These are phyloP conservation scores for Chrysomallon squamiferum DNA, from an alignment of 1,140 invertebrate genomes.

Conservation along the genomic window DNA sequence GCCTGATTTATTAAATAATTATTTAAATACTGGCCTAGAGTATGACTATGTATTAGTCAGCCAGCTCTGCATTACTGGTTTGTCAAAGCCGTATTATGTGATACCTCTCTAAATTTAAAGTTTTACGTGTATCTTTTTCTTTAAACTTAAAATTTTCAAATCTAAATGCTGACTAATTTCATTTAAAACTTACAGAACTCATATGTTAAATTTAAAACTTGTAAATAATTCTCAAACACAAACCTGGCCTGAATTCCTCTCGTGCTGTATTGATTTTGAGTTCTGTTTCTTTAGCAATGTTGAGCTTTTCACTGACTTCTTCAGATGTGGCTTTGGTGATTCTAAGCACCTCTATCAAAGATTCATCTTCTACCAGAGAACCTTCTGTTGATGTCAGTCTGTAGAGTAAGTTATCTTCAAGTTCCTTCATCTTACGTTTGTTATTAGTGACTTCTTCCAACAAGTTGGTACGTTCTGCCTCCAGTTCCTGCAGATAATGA, in stretches of 20 bases:
- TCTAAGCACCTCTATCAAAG: slow-evolving; percentile 88
- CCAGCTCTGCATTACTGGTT: too few relatives aligned
- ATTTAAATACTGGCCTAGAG: too few relatives aligned
- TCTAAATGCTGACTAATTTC: too few relatives aligned
- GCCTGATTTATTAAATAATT: too few relatives aligned
- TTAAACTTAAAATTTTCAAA: too few relatives aligned
- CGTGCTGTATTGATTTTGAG: slow-evolving; percentile 92
- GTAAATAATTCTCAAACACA: too few relatives aligned
- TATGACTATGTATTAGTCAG: too few relatives aligned
- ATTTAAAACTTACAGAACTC: too few relatives aligned
- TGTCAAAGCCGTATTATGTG: too few relatives aligned
- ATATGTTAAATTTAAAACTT: too few relatives aligned
- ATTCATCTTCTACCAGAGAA: slow-evolving; percentile 94
- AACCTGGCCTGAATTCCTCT: slow-evolving; percentile 88
- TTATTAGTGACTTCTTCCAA: slow-evolving; percentile 96
- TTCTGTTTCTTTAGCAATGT: slow-evolving; percentile 90
- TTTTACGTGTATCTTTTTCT: too few relatives aligned
- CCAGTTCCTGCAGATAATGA: slow-evolving; percentile 77
- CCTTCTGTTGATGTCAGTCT: slow-evolving; percentile 90
- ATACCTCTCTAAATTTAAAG: too few relatives aligned
- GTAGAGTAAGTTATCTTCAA: slow-evolving; percentile 90
- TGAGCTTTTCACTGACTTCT: slow-evolving; percentile 93
- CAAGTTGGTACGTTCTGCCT: slow-evolving; percentile 88
- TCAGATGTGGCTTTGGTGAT: slow-evolving; percentile 93
- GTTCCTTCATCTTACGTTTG: slow-evolving; percentile 92